Evolutionary conservation across 2,888 invertebrate genomes (phyloP).

Genomic region (Stomorhina lunata): DNA sequence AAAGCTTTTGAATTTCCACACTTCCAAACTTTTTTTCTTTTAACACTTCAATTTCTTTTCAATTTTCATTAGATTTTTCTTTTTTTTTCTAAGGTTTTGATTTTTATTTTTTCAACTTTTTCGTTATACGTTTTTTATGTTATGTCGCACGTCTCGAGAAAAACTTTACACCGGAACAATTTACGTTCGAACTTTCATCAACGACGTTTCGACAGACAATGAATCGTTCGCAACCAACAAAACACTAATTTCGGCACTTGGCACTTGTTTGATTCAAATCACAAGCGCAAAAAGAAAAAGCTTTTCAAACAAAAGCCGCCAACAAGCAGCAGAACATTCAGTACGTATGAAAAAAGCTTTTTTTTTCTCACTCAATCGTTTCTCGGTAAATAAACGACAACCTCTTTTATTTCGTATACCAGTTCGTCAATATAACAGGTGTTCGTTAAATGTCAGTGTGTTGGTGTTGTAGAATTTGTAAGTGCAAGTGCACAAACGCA

Average conservation of each 20-base stretch:
- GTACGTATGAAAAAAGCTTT: constrained; percentile 20
- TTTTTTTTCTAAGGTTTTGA: not conserved
- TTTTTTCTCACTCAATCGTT: not conserved
- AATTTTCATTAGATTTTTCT: not conserved
- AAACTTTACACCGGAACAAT: not conserved
- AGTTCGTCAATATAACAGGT: constrained; percentile 13
- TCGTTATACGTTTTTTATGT: not conserved
- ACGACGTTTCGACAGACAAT: constrained; percentile 43
- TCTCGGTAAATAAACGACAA: not conserved
- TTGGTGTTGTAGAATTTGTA: not conserved
- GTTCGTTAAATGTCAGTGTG: not conserved
- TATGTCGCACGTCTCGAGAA: constrained; percentile 1
- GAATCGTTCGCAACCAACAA: not conserved
- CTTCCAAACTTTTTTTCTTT: not conserved
- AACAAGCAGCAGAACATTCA: not conserved
- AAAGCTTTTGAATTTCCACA: not conserved
- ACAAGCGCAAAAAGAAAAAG: constrained; percentile 11
- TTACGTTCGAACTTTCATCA: constrained; percentile 22
- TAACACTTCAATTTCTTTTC: not conserved
- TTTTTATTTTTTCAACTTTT: not conserved
- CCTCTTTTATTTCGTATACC: not conserved
- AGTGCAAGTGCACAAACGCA: not conserved
- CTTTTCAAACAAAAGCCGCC: constrained; percentile 10
- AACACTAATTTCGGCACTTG: not conserved
- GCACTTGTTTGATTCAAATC: constrained; percentile 22